phyloP scores from a whole-genome alignment of 1,140 invertebrate species.

The Plodia interpunctella region DNA sequence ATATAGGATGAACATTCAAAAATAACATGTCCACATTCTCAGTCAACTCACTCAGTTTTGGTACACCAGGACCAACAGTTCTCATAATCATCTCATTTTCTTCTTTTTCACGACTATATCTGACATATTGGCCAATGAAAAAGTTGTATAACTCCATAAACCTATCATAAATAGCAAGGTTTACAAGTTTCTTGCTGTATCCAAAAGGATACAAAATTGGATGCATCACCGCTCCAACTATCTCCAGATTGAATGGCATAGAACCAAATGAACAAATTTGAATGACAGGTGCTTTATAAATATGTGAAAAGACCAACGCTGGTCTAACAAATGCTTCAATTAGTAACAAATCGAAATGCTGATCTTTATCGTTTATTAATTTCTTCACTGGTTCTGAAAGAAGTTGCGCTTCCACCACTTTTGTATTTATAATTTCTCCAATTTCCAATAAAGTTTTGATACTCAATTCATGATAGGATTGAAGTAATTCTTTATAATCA shows the following conservation, averaged over 20 bases:
- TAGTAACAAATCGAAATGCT: constrained; percentile 51
- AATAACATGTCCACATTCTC: constrained; percentile 76
- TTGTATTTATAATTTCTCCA: constrained; percentile 15
- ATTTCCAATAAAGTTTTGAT: constrained; percentile 10
- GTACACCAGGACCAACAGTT: constrained; percentile 61
- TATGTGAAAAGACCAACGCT: constrained; percentile 44
- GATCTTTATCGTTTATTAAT: constrained; percentile 34
- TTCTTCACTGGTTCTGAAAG: constrained; percentile 34
- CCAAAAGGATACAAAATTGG: constrained; percentile 65
- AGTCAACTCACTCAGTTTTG: constrained; percentile 58
- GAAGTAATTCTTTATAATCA: neutral
- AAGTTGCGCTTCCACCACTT: constrained; percentile 38
- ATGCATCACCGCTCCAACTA: constrained; percentile 66
- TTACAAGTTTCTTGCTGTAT: constrained; percentile 33
- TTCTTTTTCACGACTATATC: neutral
- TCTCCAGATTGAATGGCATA: constrained; percentile 26
- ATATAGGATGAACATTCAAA: constrained; percentile 70
- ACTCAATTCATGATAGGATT: constrained; percentile 11
- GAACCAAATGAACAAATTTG: constrained; percentile 48
- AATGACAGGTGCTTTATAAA: constrained; percentile 63
- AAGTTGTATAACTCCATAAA: constrained; percentile 34
- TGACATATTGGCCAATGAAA: constrained; percentile 5
- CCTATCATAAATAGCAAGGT: constrained; percentile 46
- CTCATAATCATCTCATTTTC: constrained; percentile 25
- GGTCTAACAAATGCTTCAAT: constrained; percentile 34